Base-by-base conservation (phyloP, 2,888 invertebrate species). In the Homarus gammarus region DNA sequence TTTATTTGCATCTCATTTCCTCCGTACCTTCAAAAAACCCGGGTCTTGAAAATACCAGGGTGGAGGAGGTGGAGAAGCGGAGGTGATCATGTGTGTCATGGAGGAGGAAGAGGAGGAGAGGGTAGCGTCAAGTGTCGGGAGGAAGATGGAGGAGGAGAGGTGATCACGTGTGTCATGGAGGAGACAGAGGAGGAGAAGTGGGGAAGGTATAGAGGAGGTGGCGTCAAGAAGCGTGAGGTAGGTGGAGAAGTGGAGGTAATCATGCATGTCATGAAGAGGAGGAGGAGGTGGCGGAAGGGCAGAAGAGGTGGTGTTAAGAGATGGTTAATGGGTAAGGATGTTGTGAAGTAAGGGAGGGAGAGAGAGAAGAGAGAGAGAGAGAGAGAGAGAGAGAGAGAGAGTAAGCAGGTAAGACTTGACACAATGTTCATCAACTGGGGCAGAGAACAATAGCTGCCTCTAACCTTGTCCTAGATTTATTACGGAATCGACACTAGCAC, bases 1-100 rank as follows among this genome's bases (percentile, higher is more conserved):
- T 77, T 77, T 77, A 77, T 77, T 77, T 77, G 77, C 77, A 77
- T 77, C 77, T 44, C 44, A 49, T 77, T 77, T 49, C 27, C 72
- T 18, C 33, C 12, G 27, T 68, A n/a, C n/a, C n/a, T 1, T 44
- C 44, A 44, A 44, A 12, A 44, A 44, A 5, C 12, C 12, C 8
- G n/a, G 5, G 38, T 40, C 31, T n/a, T 40, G 40, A 33, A 40
- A 33, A 15, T 27, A n/a, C 68, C 22, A 68, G 15, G 68, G 12
- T 31, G 27, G 22, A 22, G 22, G n/a, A 27, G 44, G 22, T 5
- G 12, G 44, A 49, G 44, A 44, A n/a, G 44, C n/a, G 6, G 2
- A 1, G 36, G 36, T 22, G n/a, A 40, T 5, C 5, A n/a, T 3
- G 8, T 12, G 10, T 3, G 68, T 10, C 12, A 18, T 56, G 56